Evolutionary conservation across 2,888 invertebrate species (phyloP).

Genomic region (Spisula subtruncata): DNA sequence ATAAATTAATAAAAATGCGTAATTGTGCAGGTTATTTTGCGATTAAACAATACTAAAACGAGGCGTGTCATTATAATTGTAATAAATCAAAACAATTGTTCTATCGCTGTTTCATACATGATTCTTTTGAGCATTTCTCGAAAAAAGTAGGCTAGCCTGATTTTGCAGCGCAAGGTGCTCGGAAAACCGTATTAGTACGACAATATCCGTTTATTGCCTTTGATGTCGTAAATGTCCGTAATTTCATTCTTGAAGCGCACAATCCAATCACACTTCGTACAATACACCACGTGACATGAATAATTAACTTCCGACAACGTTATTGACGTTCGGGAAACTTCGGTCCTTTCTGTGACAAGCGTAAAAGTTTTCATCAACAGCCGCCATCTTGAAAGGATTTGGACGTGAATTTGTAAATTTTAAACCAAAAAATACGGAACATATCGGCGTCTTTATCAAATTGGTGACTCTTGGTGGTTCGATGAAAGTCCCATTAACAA

Average conservation of each 20-base stretch:
- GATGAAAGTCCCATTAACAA: slow-evolving; percentile 64
- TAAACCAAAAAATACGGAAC: slow-evolving; percentile 81
- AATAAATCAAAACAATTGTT: not conserved
- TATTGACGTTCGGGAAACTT: slow-evolving; percentile 83
- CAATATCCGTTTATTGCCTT: slow-evolving; percentile 3
- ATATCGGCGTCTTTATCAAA: slow-evolving; percentile 42
- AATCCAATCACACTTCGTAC: slow-evolving; percentile 25
- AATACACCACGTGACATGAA: slow-evolving; percentile 66
- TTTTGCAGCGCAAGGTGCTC: slow-evolving; percentile 33
- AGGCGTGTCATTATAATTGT: no score
- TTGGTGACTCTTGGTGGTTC: slow-evolving; percentile 47
- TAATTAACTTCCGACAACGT: slow-evolving; percentile 83
- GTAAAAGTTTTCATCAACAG: slow-evolving; percentile 98
- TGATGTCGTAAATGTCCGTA: slow-evolving; percentile 32
- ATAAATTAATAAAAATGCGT: no score
- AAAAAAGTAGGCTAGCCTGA: not conserved
- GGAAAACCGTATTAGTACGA: slow-evolving; percentile 31
- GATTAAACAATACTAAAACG: no score
- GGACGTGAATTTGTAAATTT: slow-evolving; percentile 93
- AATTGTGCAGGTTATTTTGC: no score
- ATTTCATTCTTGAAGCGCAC: slow-evolving; percentile 9
- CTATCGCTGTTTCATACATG: not conserved
- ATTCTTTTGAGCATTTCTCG: slow-evolving; percentile 13
- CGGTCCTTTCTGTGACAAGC: slow-evolving; percentile 94
- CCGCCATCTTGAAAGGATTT: slow-evolving; percentile 97